These are phyloP conservation scores for Oscheius myriophilus DNA, from an alignment of 2,888 invertebrate species.

Conservation along the genomic window DNA sequence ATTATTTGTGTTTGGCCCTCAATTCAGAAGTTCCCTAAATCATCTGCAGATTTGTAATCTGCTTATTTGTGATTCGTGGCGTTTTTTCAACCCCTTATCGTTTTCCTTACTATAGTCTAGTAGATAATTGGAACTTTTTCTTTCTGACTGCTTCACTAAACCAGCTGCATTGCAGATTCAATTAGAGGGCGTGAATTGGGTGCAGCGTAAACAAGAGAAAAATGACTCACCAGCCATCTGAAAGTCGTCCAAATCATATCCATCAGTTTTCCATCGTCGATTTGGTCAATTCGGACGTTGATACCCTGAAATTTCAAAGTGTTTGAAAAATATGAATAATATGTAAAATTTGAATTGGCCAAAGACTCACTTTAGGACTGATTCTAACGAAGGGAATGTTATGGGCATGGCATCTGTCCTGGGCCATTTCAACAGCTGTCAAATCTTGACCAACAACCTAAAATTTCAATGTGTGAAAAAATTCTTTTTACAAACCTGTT, in stretches of 20 bases:
- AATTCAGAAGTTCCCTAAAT: too few relatives aligned
- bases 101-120: too few relatives aligned
- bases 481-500: conserved; percentile 47
- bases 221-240: conserved; percentile 47
- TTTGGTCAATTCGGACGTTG: conserved; percentile 62
- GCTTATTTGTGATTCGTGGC: too few relatives aligned
- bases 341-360: not conserved
- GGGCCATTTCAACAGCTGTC: conserved; percentile 61
- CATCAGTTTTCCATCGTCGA: conserved; percentile 65
- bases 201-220: not conserved
- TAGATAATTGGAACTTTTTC: too few relatives aligned
- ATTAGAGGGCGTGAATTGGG: too few relatives aligned
- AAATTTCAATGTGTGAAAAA: not conserved
- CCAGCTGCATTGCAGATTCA: too few relatives aligned
- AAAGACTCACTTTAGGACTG: conserved; percentile 45
- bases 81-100: too few relatives aligned
- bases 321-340: not conserved
- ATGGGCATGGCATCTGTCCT: conserved; percentile 62
- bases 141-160: too few relatives aligned
- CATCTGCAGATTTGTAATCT: too few relatives aligned
- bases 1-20: too few relatives aligned
- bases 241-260: conserved; percentile 66
- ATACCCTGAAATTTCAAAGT: conserved; percentile 46
- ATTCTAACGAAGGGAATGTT: conserved; percentile 64
- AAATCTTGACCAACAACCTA: conserved; percentile 66